A percentile compares a stretch with the other conserved stretches of the same genome.
Evolutionary conservation across 1,140 invertebrate species (phyloP).

Genomic region (Danaus plexippus): DNA sequence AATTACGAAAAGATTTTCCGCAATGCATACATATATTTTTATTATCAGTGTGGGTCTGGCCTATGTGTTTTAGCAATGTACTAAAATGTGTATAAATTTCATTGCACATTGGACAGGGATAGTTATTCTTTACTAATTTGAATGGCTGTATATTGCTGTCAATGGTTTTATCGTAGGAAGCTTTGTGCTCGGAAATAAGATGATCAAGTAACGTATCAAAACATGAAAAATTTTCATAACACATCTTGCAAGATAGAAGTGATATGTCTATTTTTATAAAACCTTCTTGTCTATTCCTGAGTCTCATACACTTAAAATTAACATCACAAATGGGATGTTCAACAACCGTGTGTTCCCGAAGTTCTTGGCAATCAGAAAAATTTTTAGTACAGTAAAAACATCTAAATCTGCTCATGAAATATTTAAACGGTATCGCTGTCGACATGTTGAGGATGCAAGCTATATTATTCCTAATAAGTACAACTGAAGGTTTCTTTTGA

Average conservation of each 20-base stretch:
- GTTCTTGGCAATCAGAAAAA: slow-evolving; percentile 42
- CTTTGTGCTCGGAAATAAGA: slow-evolving; percentile 46
- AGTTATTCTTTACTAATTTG: slow-evolving; percentile 50
- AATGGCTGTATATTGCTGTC: slow-evolving; percentile 46
- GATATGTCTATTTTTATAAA: slow-evolving; percentile 50
- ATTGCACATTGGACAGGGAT: slow-evolving; percentile 45
- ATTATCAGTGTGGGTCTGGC: slow-evolving; percentile 47
- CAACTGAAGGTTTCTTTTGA: slow-evolving; percentile 18
- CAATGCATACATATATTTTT: slow-evolving; percentile 57
- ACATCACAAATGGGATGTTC: slow-evolving; percentile 55
- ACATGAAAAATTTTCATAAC: slow-evolving; percentile 31
- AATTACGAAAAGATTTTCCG: slow-evolving; percentile 45
- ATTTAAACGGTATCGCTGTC: slow-evolving; percentile 56
- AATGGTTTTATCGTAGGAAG: slow-evolving; percentile 42
- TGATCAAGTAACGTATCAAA: slow-evolving; percentile 46
- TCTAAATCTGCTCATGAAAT: slow-evolving; percentile 43
- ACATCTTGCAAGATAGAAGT: slow-evolving; percentile 44
- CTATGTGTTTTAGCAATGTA: slow-evolving; percentile 45
- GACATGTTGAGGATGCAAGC: slow-evolving; percentile 55
- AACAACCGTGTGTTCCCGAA: slow-evolving; percentile 40
- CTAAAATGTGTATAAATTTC: slow-evolving; percentile 44
- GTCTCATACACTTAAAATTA: slow-evolving; percentile 48
- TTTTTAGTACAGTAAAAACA: slow-evolving; percentile 58
- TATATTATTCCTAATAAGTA: slow-evolving; percentile 52
- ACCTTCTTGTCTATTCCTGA: slow-evolving; percentile 48